Conservation (phyloP, 2,113 vertebrate species). For the Percopsis transmontana region DNA sequence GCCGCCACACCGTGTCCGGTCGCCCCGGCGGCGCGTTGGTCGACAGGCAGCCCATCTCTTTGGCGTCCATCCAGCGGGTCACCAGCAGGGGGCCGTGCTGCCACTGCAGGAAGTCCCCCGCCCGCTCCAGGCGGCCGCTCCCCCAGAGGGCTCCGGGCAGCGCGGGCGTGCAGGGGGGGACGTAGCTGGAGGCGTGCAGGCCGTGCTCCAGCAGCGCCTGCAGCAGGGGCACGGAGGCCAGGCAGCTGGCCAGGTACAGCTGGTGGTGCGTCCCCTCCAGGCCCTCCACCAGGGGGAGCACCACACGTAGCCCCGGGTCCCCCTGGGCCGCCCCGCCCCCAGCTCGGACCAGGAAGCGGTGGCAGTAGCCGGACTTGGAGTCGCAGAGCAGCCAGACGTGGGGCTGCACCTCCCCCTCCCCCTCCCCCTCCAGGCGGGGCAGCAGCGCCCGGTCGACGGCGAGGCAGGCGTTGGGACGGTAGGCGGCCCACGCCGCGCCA, state of each 20-base stretch:
- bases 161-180: slow-evolving; percentile 55
- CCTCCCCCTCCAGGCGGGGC: slow-evolving; percentile 60
- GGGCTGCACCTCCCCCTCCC: slow-evolving; percentile 34
- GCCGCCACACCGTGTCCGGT: slow-evolving; percentile 75
- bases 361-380: slow-evolving; percentile 82
- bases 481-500: slow-evolving; percentile 67
- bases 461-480: slow-evolving; percentile 72
- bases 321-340: slow-evolving; percentile 36
- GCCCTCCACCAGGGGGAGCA: slow-evolving; percentile 64
- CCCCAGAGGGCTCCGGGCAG: slow-evolving; percentile 70
- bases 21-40: slow-evolving; percentile 70
- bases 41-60: slow-evolving; percentile 78
- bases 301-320: slow-evolving; percentile 58
- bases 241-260: slow-evolving; percentile 69
- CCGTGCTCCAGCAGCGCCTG: slow-evolving; percentile 64
- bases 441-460: slow-evolving; percentile 72
- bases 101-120: slow-evolving; percentile 75
- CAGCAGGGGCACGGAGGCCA: slow-evolving; percentile 70
- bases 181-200: slow-evolving; percentile 74
- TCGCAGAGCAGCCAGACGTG: slow-evolving; percentile 81
- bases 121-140: slow-evolving; percentile 50
- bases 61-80: slow-evolving; percentile 79
- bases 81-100: slow-evolving; percentile 67
- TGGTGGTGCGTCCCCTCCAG: slow-evolving; percentile 75
- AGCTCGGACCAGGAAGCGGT: slow-evolving; percentile 67